Evolutionary conservation across 2,888 invertebrate genomes (phyloP), one percentile per base, ranked within the genome.

Genomic region (Chelonus formosanus): DNA sequence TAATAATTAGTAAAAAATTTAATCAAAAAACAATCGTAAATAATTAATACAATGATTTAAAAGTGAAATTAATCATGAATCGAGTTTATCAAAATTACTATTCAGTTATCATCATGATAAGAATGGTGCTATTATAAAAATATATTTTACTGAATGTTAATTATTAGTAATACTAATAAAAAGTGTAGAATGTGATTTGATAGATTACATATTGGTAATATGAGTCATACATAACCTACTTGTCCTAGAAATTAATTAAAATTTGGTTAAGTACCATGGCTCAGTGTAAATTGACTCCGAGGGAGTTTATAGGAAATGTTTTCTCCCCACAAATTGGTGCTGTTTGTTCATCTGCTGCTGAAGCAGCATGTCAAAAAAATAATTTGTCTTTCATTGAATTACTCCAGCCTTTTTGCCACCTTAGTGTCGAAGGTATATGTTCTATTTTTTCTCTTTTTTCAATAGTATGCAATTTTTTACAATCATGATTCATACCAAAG

Each of bases 261-360:
- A 48, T 48, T 52, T 52, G 4, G 20, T 52, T 8, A 34, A 43
- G 45, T 48, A 68, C 35, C 36, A 90, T 88, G 88, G 87, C 88
- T 71, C 88, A 89, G 74, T 89, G 88, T 77, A 90, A 88, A 79
- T 86, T 88, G 77, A 90, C 90, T 76, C 89, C 93, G 3, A 91
- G 93, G 77, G 96, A 97, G 85, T 94, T 96, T 83, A 93, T 97
- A 73, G 92, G 93, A 85, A 92, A 91, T 84, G 91, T 94, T 50
- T 97, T 97, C 85, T 94, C 94, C 54, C 97, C 97, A 1, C 89
- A 93, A 83, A 89, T 97, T 71, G 96, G 95, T 57, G 92, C 95
- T 34, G 86, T 96, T 73, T 91, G 92, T 79, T 95, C 95, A 78
- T 86, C 90, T 50, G 89, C 90, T 82, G 97, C 95, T 7, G 95